Base-by-base conservation (phyloP, 37 sponge, comb jelly and placozoan species). In the Oopsacas minuta region DNA sequence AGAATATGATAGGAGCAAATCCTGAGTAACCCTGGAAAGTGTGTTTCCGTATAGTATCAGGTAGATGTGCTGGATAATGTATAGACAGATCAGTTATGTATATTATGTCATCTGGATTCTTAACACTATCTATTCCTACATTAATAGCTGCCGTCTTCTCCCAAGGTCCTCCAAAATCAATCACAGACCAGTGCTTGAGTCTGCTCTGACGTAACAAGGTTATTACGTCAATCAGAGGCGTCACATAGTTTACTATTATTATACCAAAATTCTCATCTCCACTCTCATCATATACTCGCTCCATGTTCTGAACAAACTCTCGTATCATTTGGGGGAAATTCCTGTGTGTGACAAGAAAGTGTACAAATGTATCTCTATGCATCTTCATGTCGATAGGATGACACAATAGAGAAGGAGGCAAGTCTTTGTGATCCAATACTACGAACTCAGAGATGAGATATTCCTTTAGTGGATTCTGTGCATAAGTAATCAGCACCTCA, bases 1-100 rank as follows among this genome's bases (percentile, higher is more conserved):
- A 61, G 75, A 61, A 61, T n/a, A 61, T n/a, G 22, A 61, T 61
- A 3, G 75, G 75, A 61, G 75, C 75, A 61, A 61, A 61, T 12
- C 17, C 75, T 32, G 75, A 61, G 30, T 61, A 61, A 5, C 75
- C 75, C 28, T 61, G 75, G 30, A 61, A 61, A 7, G 75, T 61
- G 75, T 61, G 75, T n/a, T 61, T 61, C 5, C 75, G 75, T 7
- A 61, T 61, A n/a, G 75, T 25, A 34, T 61, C 75, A 61, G 75
- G 75, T 20, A 61, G 22, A 12, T 61, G 30, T 7, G 75, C 20
- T 25, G 75, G 75, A 3, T 32, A 32, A 3, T 3, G 22, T 25
- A 61, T 25, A 61, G 75, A 61, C 28, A 61, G 75, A 34, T 61
- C 75, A 3, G 30, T 61, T 25, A n/a, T 61, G 75, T 32, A 61